phyloP scores from a whole-genome alignment of 37 sponge, comb jelly and placozoan genomes.

The Agelas oroides region DNA sequence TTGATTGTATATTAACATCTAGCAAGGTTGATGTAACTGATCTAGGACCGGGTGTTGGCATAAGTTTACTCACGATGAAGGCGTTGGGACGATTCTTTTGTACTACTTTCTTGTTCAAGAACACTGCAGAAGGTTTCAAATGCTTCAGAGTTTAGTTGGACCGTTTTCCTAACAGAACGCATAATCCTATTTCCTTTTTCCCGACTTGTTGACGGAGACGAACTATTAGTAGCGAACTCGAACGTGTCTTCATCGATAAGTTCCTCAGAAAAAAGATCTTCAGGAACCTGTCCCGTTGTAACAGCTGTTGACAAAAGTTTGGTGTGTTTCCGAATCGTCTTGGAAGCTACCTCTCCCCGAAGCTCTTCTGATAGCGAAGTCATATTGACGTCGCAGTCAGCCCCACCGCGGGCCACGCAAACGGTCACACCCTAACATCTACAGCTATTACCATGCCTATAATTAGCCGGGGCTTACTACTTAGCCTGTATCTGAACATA shows the following conservation, averaged over 20 bases:
- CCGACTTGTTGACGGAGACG: not conserved
- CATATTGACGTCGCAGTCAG: no score
- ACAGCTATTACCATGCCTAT: no score
- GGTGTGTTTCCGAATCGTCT: not conserved
- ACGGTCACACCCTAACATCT: no score
- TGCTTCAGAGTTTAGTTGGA: not conserved
- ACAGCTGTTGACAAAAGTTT: not conserved
- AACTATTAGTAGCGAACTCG: not conserved
- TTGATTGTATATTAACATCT: no score
- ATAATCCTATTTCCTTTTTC: conserved; percentile 8
- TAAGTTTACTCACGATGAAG: no score
- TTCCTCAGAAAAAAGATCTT: not conserved
- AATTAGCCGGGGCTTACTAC: no score
- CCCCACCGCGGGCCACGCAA: no score
- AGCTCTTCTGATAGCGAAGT: no score
- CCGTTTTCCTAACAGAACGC: not conserved
- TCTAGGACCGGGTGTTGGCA: no score
- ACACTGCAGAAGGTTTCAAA: not conserved
- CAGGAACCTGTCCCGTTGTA: not conserved
- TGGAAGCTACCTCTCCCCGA: not conserved
- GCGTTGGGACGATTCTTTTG: not conserved
- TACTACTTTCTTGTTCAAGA: not conserved
- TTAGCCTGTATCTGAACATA: no score
- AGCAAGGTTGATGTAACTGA: no score
- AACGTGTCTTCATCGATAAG: not conserved